Evolutionary conservation across 2,113 vertebrate species (phyloP).

Genomic region (Aramus guarauna): DNA sequence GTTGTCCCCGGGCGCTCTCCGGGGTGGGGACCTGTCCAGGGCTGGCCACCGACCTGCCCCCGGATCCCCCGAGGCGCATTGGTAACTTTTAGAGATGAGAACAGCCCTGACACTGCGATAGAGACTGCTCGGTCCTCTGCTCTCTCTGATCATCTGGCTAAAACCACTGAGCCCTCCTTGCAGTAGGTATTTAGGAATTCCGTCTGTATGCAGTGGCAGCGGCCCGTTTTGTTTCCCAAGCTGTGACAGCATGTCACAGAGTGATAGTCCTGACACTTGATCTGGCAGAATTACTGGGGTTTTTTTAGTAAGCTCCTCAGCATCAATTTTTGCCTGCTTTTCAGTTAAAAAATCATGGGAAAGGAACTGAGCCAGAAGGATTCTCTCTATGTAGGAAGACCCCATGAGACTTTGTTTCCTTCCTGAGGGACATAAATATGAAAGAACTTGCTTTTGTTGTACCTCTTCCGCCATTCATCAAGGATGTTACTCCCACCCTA

Average conservation of each 20-base stretch:
- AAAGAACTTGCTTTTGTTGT: not conserved
- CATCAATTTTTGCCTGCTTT: not conserved
- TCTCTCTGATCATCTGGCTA: rapidly evolving
- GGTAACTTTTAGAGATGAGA: not conserved
- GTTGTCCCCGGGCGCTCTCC: too few species aligned
- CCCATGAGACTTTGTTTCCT: not conserved
- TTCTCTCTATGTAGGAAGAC: not conserved
- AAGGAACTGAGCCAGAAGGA: not conserved
- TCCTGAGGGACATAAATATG: not conserved
- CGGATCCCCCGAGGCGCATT: too few species aligned
- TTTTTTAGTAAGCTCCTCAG: not conserved
- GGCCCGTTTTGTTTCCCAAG: rapidly evolving
- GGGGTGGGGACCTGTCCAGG: not conserved
- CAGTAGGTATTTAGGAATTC: not conserved
- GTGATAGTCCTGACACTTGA: rapidly evolving
- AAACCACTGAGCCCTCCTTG: not conserved
- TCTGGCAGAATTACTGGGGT: not conserved
- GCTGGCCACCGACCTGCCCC: not conserved
- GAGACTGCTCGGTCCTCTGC: rapidly evolving
- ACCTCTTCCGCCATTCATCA: not conserved
- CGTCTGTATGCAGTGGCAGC: rapidly evolving
- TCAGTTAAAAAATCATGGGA: not conserved
- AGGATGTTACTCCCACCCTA: not conserved
- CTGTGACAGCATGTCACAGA: too few species aligned
- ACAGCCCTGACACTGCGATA: rapidly evolving